These are phyloP conservation scores for Folsomia manolachei DNA, from an alignment of 2,888 invertebrate genomes.

Conservation along the genomic window DNA sequence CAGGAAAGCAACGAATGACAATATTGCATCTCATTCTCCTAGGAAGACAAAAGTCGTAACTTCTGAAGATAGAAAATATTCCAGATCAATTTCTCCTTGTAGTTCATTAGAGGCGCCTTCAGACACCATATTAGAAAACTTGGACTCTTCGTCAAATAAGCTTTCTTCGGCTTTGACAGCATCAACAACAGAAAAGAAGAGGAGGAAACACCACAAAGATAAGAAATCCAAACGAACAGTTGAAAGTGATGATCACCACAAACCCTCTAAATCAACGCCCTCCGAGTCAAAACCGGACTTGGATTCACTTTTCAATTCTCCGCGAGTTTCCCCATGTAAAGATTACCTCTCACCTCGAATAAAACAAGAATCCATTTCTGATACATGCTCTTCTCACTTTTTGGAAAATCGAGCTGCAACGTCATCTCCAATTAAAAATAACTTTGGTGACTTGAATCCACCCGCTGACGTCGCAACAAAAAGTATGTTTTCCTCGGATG, in stretches of 20 bases:
- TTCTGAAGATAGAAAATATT: neutral
- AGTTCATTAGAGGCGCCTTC: neutral
- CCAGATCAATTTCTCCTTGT: slow-evolving; percentile 1
- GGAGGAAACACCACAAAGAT: slow-evolving; percentile 77
- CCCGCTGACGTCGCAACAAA: neutral
- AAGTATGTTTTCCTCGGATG: slow-evolving; percentile 49
- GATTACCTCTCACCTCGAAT: slow-evolving; percentile 15
- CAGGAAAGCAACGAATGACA: neutral
- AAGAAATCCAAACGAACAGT: slow-evolving; percentile 66
- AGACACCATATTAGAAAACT: neutral
- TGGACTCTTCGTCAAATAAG: neutral
- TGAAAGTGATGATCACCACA: slow-evolving; percentile 56
- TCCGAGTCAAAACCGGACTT: slow-evolving; percentile 31
- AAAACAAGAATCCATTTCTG: slow-evolving; percentile 29
- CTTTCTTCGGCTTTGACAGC: neutral
- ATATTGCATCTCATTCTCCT: neutral
- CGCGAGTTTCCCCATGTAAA: slow-evolving; percentile 8
- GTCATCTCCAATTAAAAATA: slow-evolving; percentile 14
- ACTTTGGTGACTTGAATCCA: neutral
- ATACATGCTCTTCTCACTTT: slow-evolving; percentile 7
- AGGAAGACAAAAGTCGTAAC: neutral
- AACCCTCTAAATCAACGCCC: slow-evolving; percentile 22
- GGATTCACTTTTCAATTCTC: slow-evolving; percentile 49
- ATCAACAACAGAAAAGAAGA: slow-evolving; percentile 75
- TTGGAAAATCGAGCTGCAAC: slow-evolving; percentile 6